A percentile compares a stretch with the other conserved stretches of the same genome.
Conservation (phyloP, 2,113 vertebrate genomes). For the Megalops atlanticus region DNA sequence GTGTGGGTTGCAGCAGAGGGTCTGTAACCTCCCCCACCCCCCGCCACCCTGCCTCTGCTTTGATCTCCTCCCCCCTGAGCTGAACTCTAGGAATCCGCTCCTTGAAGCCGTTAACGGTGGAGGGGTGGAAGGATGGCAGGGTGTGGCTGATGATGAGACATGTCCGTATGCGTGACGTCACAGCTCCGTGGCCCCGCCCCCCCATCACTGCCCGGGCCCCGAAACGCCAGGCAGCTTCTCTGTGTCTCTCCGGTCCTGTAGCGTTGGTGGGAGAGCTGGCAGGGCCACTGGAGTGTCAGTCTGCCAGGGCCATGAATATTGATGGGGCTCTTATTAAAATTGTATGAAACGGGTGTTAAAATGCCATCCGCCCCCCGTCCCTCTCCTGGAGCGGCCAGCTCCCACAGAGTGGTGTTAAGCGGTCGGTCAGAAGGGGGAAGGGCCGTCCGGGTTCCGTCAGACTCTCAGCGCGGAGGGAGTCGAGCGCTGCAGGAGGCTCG, state of each 20-base stretch:
- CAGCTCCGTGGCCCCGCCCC: neutral
- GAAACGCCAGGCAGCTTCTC: neutral
- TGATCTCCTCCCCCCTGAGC: neutral
- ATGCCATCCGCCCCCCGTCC: conserved; percentile 51
- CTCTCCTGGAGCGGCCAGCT: conserved; percentile 39
- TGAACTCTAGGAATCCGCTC: neutral
- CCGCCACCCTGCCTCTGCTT: neutral
- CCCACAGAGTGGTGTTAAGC: conserved; percentile 47
- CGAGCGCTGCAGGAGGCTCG: neutral
- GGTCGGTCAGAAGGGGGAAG: conserved; percentile 51
- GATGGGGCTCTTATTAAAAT: conserved; percentile 54
- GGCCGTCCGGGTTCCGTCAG: conserved; percentile 21
- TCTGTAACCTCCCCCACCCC: neutral
- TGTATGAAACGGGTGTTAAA: conserved; percentile 47
- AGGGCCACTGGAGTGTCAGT: neutral
- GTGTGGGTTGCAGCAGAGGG: neutral
- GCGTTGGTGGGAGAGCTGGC: neutral
- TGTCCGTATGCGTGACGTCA: neutral
- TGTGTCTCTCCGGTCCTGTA: neutral
- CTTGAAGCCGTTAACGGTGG: neutral
- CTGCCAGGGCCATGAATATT: conserved; percentile 50
- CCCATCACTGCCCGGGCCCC: too few relatives aligned
- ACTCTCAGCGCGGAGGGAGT: neutral
- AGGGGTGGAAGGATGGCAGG: neutral
- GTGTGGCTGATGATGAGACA: neutral